Evolutionary conservation across 2,797 vertebrate species (phyloP).

Genomic region (Ctenochaetus hawaiiensis): DNA sequence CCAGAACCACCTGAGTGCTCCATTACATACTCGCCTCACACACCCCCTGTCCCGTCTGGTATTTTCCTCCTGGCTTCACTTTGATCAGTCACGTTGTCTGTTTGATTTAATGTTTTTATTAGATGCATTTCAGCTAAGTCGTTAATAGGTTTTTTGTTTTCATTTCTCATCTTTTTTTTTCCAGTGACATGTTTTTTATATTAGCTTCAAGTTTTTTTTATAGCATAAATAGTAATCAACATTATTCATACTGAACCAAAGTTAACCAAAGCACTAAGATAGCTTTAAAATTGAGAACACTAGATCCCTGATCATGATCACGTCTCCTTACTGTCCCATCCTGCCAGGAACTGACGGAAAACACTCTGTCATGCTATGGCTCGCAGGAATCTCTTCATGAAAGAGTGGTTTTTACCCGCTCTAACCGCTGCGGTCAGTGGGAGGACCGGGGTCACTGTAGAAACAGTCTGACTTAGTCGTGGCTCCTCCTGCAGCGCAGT

Average conservation of each 20-base stretch:
- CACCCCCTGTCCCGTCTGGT: constrained; percentile 27
- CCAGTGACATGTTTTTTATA: not conserved
- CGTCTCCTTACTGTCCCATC: constrained; percentile 43
- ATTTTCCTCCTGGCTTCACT: constrained; percentile 28
- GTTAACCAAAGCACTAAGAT: not conserved
- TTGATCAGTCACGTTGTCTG: not conserved
- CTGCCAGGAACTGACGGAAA: constrained; percentile 60
- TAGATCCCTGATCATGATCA: constrained; percentile 38
- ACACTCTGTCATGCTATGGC: constrained; percentile 60
- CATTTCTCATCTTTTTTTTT: not conserved
- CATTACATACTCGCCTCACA: constrained; percentile 35
- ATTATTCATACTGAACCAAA: not conserved
- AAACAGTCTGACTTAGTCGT: constrained; percentile 52
- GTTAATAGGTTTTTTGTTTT: not conserved
- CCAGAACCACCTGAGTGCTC: constrained; percentile 40
- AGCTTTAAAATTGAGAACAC: constrained; percentile 25
- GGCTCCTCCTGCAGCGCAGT: constrained; percentile 49
- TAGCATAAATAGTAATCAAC: not conserved
- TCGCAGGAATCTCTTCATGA: constrained; percentile 70
- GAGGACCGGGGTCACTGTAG: constrained; percentile 63
- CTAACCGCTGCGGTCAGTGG: constrained; percentile 59
- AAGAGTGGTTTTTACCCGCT: constrained; percentile 49
- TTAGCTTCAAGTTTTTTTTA: not conserved
- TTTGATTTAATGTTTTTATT: constrained; percentile 13
- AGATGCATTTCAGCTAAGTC: not conserved